phyloP scores from a whole-genome alignment of 1,140 invertebrate species.

The Drosophila takahashii region DNA sequence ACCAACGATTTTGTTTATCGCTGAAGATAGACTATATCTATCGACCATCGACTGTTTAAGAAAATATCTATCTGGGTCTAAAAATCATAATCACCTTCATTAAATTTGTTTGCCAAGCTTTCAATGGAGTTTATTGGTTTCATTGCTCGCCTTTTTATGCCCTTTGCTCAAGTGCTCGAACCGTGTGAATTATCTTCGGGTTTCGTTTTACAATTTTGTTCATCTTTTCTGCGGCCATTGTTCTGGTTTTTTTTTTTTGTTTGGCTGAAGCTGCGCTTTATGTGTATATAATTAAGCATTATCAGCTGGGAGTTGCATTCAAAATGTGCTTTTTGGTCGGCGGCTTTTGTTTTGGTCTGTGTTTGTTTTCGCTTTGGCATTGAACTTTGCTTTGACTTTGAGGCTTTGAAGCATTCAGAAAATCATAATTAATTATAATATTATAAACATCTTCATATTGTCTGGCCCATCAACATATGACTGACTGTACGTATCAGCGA shows the following conservation, averaged over 20 bases:
- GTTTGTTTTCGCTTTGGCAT: slow-evolving; percentile 68
- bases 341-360: slow-evolving; percentile 43
- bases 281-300: slow-evolving; percentile 76
- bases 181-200: slow-evolving; percentile 69
- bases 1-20: slow-evolving; percentile 12
- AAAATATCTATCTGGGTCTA: slow-evolving; percentile 32
- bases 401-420: slow-evolving; percentile 58
- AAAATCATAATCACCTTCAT: slow-evolving; percentile 57
- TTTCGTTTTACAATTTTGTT: slow-evolving; percentile 48
- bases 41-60: slow-evolving; percentile 16
- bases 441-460: slow-evolving; percentile 76
- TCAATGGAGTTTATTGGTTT: slow-evolving; percentile 46
- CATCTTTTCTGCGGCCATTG: slow-evolving; percentile 44
- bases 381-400: slow-evolving; percentile 80
- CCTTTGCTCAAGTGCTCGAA: slow-evolving; percentile 35
- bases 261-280: slow-evolving; percentile 65
- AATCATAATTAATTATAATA: slow-evolving; percentile 78
- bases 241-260: slow-evolving; percentile 50
- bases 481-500: slow-evolving; percentile 17
- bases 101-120: slow-evolving; percentile 42
- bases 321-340: slow-evolving; percentile 45
- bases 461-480: slow-evolving; percentile 45
- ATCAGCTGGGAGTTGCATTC: slow-evolving; percentile 67
- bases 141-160: slow-evolving; percentile 41
- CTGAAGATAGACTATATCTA: slow-evolving; percentile 10